Conservation (phyloP, 2,888 invertebrate species). For the Pachycephus smyrnensis region DNA sequence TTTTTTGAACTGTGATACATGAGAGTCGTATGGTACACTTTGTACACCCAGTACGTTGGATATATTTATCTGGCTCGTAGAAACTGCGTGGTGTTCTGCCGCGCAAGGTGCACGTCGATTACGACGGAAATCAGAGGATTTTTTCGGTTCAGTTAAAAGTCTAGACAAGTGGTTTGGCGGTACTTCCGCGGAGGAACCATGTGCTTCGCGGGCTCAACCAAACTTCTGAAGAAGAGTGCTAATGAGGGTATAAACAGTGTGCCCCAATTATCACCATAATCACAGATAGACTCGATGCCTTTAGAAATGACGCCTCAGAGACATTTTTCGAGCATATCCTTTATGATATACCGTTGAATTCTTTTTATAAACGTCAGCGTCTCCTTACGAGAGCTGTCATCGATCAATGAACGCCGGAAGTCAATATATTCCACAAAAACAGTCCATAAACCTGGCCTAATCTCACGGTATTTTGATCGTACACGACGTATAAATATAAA, state of each 20-base stretch:
- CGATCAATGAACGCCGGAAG: neutral
- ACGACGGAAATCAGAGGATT: neutral
- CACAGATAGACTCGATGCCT: neutral
- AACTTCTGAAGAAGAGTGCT: neutral
- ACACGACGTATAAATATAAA: neutral
- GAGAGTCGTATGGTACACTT: neutral
- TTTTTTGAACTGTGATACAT: neutral
- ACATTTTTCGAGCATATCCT: neutral
- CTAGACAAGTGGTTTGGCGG: neutral
- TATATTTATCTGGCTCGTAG: neutral
- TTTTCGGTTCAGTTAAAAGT: neutral
- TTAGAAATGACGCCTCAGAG: neutral
- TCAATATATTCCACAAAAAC: neutral
- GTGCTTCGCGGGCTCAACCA: neutral
- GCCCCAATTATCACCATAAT: neutral
- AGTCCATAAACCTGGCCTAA: neutral
- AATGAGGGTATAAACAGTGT: neutral
- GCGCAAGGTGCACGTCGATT: neutral
- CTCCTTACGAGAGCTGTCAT: neutral
- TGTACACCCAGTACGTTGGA: neutral
- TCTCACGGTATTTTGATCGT: neutral
- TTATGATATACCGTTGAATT: neutral
- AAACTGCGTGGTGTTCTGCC: neutral
- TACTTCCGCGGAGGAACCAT: neutral
- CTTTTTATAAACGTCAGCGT: neutral